These are phyloP conservation scores for Psococerastis gibbosa DNA, from an alignment of 2,888 invertebrate species.

Conservation along the genomic window DNA sequence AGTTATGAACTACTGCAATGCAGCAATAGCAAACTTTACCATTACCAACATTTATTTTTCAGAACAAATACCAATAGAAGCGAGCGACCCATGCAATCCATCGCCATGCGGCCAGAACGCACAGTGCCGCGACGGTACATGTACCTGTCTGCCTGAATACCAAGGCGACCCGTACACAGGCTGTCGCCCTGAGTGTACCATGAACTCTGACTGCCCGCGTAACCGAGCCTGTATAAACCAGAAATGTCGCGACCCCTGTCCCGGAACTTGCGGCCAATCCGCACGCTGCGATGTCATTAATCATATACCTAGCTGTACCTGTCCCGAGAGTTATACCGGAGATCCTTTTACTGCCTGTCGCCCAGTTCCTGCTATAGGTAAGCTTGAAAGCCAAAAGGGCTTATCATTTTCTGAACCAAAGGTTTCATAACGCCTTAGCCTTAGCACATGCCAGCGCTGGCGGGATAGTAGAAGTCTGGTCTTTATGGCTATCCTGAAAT, in stretches of 20 bases:
- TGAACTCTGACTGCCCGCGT: constrained; percentile 48
- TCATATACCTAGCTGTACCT: constrained; percentile 38
- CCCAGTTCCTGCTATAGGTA: constrained; percentile 14
- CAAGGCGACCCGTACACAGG: constrained; percentile 55
- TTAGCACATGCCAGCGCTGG: too few relatives aligned
- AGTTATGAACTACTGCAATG: too few relatives aligned
- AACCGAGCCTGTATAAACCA: constrained; percentile 53
- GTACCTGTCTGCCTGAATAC: constrained; percentile 51
- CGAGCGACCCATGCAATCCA: constrained; percentile 25
- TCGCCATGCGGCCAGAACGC: constrained; percentile 40
- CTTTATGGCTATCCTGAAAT: too few relatives aligned
- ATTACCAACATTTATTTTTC: too few relatives aligned
- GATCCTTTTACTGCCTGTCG: constrained; percentile 35
- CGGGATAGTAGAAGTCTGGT: too few relatives aligned
- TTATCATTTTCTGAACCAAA: too few relatives aligned
- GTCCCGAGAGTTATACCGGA: constrained; percentile 33
- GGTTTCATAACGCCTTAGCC: too few relatives aligned
- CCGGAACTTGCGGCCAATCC: constrained; percentile 34
- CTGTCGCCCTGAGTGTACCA: constrained; percentile 59
- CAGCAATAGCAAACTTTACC: too few relatives aligned
- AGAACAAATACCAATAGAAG: constrained; percentile 12
- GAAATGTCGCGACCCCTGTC: constrained; percentile 50
- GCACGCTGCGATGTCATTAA: constrained; percentile 35
- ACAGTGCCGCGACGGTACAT: constrained; percentile 44
- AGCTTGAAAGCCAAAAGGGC: background rate